phyloP scores from a whole-genome alignment of 1,140 invertebrate genomes.

The Drosophila lacteicornis region DNA sequence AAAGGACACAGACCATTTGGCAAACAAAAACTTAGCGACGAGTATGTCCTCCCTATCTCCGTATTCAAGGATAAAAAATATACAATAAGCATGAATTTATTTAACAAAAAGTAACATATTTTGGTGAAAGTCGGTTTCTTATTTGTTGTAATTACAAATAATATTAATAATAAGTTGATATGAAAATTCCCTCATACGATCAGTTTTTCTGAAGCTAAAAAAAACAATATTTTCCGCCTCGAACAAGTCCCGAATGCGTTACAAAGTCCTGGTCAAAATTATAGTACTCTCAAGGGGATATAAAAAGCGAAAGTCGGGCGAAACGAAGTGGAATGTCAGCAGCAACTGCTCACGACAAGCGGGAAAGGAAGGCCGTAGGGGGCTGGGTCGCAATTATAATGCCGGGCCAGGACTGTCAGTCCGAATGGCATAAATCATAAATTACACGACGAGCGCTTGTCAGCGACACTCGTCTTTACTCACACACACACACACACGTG shows the following conservation, averaged over 20 bases:
- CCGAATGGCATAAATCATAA: conserved; percentile 72
- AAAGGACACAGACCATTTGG: neutral
- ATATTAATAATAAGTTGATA: too few relatives aligned
- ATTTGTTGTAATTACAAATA: too few relatives aligned
- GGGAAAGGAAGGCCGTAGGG: neutral
- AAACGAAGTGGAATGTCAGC: conserved; percentile 33
- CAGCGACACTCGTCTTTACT: conserved; percentile 56
- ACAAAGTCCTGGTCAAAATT: neutral
- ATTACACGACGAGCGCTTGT: conserved; percentile 70
- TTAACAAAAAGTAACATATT: too few relatives aligned
- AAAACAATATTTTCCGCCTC: too few relatives aligned
- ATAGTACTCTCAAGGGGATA: neutral
- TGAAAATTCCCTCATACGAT: too few relatives aligned
- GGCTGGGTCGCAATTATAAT: conserved; percentile 49
- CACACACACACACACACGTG: conserved; percentile 11
- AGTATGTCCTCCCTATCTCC: too few relatives aligned
- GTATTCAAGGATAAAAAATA: neutral
- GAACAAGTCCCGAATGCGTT: neutral
- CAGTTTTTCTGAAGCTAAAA: too few relatives aligned
- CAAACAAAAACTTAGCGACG: conserved; percentile 12
- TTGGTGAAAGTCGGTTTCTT: too few relatives aligned
- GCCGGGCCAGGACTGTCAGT: conserved; percentile 39
- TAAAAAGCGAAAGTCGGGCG: conserved; percentile 15
- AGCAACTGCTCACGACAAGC: conserved; percentile 27
- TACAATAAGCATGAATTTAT: too few relatives aligned